phyloP scores from a whole-genome alignment of 2,113 vertebrate species.

The Hystrix brachyura region DNA sequence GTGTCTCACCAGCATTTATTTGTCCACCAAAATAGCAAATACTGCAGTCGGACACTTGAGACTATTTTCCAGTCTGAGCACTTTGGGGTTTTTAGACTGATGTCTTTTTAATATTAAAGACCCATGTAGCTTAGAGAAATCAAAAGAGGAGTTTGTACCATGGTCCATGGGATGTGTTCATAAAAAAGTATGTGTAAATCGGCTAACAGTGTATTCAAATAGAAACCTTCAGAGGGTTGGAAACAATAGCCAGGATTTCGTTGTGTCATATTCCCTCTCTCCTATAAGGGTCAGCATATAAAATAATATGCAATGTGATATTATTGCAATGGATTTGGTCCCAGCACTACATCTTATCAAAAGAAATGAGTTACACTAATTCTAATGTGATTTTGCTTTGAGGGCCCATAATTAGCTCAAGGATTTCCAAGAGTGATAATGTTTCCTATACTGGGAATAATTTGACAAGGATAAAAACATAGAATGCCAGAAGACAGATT shows the following conservation, averaged over 20 bases:
- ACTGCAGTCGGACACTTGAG: not conserved
- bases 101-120: not conserved
- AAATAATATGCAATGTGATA: conserved; percentile 42
- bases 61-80: not conserved
- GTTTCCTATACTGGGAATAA: not conserved
- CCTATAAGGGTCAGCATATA: not conserved
- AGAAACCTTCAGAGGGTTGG: not conserved
- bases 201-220: not conserved
- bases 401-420: conserved; percentile 55
- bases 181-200: not conserved
- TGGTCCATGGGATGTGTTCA: not conserved
- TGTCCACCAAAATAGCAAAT: not conserved
- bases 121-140: not conserved
- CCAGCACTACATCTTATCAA: not conserved
- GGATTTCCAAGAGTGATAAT: conserved; percentile 41
- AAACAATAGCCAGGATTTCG: not conserved
- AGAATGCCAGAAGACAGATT: conserved; percentile 47
- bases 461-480: not conserved
- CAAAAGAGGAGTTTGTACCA: not conserved
- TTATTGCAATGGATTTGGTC: not conserved
- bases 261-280: not conserved
- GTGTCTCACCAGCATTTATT: conserved; percentile 5
- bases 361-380: not conserved
- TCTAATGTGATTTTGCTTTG: conserved; percentile 33
- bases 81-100: not conserved